Percentiles rank a stretch among this genome's conserved stretches.
Evolutionary conservation across 2,113 vertebrate genomes (phyloP).

Genomic region (Lepidothrix coronata): DNA sequence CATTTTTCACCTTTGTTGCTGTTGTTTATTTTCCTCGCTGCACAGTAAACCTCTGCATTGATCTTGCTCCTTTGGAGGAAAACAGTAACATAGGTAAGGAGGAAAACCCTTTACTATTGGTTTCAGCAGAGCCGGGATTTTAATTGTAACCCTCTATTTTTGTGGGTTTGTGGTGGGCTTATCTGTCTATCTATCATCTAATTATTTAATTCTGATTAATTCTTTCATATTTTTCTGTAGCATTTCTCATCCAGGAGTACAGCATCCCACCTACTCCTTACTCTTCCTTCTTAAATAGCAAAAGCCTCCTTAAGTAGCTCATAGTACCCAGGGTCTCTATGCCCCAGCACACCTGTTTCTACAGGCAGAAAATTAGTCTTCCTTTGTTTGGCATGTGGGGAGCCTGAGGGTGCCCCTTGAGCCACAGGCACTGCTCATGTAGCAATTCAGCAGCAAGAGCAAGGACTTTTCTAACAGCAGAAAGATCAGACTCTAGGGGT

Average conservation of each 20-base stretch:
- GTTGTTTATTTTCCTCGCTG: neutral
- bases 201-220: neutral
- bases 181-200: neutral
- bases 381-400: slow-evolving; percentile 41
- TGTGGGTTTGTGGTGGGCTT: neutral
- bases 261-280: neutral
- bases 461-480: neutral
- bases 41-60: neutral
- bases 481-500: neutral
- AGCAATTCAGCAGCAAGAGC: neutral
- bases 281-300: neutral
- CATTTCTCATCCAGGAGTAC: neutral
- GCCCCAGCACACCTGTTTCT: slow-evolving; percentile 15
- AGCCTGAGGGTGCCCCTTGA: slow-evolving; percentile 34
- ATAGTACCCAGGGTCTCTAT: neutral
- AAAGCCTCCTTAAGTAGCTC: neutral
- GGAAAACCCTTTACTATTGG: neutral
- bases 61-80: neutral
- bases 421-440: neutral
- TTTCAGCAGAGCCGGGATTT: neutral
- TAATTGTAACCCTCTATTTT: neutral
- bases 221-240: neutral
- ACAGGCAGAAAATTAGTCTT: slow-evolving; percentile 40
- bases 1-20: neutral
- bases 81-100: neutral